Base-by-base conservation (phyloP, 2,113 vertebrate species). In the Desmodus rotundus region DNA sequence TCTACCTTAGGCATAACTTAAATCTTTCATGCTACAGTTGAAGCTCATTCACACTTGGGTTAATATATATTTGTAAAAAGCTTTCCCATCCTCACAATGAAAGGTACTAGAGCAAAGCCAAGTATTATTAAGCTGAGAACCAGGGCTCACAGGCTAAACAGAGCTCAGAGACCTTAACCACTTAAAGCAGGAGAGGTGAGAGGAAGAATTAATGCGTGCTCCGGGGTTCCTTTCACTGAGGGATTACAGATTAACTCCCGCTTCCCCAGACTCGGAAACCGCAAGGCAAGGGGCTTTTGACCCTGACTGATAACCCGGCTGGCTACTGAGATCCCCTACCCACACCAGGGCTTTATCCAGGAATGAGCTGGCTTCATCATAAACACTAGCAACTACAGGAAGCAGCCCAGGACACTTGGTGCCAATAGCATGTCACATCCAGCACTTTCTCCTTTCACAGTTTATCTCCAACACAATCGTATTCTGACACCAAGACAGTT, bases 391-490 rank as follows among this genome's bases (percentile, higher is more conserved):
- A 86, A 89, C 93, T 95, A 73, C 11, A 95, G 81, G 47, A 93
- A 95, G 94, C 95, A 94, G 87, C 94, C 87, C 45, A 88, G 76
- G 91, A 97, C 83, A 81, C 89, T 87, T 67, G 31, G 73, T 97
- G 95, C 90, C 96, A 73, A 1, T 20, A 89, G 97, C 98, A 86
- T 87, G 98, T 98, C 99, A 99, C 98, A 98, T 80, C 98, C 97
- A 98, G 95, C 24, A 96, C 95, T 98, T 98, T 98, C 91, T 93
- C 97, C 96, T 97, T 97, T 93, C 96, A 97, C 97, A 95, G 97
- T 98, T 98, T 99, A 99, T 99, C 98, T 97, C 95, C 82, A 93
- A 98, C 98, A 98, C 95, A 97, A 98, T 98, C 96, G 38, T 98
- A 98, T 98, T 98, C 98, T 97, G 97, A 97, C 98, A 98, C 89